These are phyloP conservation scores for Incurvaria masculella DNA, from an alignment of 2,888 invertebrate species.

Conservation along the genomic window DNA sequence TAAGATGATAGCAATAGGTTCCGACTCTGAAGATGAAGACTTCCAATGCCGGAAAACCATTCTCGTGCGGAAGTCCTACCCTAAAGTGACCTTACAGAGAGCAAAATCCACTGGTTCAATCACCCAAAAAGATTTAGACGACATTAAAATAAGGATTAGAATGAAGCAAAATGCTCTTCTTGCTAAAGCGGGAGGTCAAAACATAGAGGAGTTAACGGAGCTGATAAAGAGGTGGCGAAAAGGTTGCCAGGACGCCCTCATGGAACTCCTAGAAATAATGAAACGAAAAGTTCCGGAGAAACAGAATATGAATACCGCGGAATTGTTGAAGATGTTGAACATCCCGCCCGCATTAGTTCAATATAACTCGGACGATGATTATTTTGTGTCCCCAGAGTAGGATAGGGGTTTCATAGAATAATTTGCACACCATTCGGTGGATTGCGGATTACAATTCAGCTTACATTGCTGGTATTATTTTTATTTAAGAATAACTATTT, in stretches of 20 bases:
- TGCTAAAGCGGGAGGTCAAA: slow-evolving; percentile 34
- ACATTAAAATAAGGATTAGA: slow-evolving; percentile 37
- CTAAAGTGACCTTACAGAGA: slow-evolving; percentile 35
- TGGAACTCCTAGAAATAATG: slow-evolving; percentile 45
- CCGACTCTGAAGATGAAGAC: slow-evolving; percentile 32
- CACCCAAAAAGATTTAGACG: slow-evolving; percentile 41
- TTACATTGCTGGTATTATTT: no score
- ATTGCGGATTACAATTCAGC: no score
- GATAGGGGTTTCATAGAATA: slow-evolving; percentile 1
- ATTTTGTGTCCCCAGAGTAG: slow-evolving; percentile 40
- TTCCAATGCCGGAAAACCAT: slow-evolving; percentile 35
- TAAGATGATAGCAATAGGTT: slow-evolving; percentile 7
- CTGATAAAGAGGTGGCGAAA: slow-evolving; percentile 53
- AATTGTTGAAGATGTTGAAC: slow-evolving; percentile 45
- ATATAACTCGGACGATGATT: slow-evolving; percentile 49
- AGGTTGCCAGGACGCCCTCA: slow-evolving; percentile 51
- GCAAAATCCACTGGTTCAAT: slow-evolving; percentile 47
- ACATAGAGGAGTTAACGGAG: slow-evolving; percentile 42
- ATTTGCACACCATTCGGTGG: no score
- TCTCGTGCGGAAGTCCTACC: slow-evolving; percentile 33
- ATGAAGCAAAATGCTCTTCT: slow-evolving; percentile 38
- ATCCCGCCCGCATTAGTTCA: slow-evolving; percentile 46
- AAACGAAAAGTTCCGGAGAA: slow-evolving; percentile 36
- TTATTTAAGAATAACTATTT: no score
- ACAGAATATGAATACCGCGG: slow-evolving; percentile 40